Base-by-base conservation (phyloP, 2,797 vertebrate species). In the Chiloscyllium punctatum region DNA sequence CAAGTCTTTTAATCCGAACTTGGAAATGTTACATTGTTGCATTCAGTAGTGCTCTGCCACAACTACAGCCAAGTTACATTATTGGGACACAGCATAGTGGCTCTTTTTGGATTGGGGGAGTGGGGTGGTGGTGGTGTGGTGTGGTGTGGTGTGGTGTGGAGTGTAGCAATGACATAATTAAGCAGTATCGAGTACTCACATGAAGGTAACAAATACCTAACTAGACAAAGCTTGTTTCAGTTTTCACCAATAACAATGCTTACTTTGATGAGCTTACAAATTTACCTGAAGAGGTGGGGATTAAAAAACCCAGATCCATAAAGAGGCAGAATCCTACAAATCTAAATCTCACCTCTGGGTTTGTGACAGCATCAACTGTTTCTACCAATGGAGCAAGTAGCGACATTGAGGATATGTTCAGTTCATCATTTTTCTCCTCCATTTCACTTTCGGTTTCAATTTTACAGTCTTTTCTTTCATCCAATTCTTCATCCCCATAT, bases 341-440 rank as follows among this genome's bases (percentile, higher is more conserved):
- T 77, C 71, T 57, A 33, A 79, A 30, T 53, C 97, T 98, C 96
- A 98, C 98, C 97, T 98, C 98, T 95, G 98, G 98, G 97, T 98
- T 98, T 96, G 96, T 97, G 27, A 97, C 97, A 95, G 98, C 97
- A 23, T 98, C 98, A 96, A 99, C 98, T 0, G 98, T 99, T 97
- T 99, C 99, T 30, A 97, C 98, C 94, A 99, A 96, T 0, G 99
- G 99, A 30, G 98, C 96, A 92, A 99, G 98, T 66, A 99, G 97
- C 77, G 99, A 99, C 99, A 99, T 99, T 0, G 99, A 99, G 53
- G 99, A 99, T 97, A 99, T 99, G 96, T 99, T 99, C 95, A 99
- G 96, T 0, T 98, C 97, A 95, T 98, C 98, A 96, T 99, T 98
- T 13, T 96, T 95, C 15, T 97, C 97, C 33, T 98, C 97, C 18